phyloP scores from a whole-genome alignment of 64 coral and sea anemone species.

The Montipora sp. region DNA sequence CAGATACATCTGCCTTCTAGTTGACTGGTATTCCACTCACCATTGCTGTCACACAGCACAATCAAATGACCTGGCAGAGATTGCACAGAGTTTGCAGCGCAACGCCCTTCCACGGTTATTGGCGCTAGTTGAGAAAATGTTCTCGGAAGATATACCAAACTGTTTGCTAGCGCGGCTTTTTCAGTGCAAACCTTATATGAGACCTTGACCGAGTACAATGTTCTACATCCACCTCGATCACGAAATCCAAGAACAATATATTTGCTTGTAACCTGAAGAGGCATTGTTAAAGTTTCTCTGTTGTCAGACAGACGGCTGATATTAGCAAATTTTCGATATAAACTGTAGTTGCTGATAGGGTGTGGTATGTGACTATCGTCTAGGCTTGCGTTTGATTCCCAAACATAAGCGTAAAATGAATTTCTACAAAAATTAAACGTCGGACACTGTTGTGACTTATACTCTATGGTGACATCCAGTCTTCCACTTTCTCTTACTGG shows the following conservation, averaged over 20 bases:
- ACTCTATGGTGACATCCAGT: not conserved
- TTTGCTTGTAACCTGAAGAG: not conserved
- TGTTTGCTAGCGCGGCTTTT: not conserved
- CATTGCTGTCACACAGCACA: not conserved
- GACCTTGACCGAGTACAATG: not conserved
- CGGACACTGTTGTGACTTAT: not conserved
- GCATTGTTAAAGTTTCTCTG: not conserved
- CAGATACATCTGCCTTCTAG: not conserved
- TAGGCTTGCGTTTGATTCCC: not conserved
- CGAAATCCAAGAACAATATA: not conserved
- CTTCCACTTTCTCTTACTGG: not conserved
- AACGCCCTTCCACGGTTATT: not conserved
- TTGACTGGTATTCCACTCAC: not conserved
- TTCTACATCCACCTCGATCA: not conserved
- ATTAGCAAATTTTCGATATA: not conserved
- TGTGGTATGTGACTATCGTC: not conserved
- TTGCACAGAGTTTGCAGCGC: not conserved
- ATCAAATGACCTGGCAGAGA: not conserved
- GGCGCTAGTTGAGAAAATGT: not conserved
- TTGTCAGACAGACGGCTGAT: not conserved
- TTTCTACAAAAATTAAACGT: not conserved
- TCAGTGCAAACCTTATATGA: not conserved
- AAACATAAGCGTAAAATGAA: not conserved
- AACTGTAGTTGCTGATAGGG: not conserved
- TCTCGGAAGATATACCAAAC: not conserved